Conservation (phyloP, 2,113 vertebrate species). For the Cinclus mexicanus region DNA sequence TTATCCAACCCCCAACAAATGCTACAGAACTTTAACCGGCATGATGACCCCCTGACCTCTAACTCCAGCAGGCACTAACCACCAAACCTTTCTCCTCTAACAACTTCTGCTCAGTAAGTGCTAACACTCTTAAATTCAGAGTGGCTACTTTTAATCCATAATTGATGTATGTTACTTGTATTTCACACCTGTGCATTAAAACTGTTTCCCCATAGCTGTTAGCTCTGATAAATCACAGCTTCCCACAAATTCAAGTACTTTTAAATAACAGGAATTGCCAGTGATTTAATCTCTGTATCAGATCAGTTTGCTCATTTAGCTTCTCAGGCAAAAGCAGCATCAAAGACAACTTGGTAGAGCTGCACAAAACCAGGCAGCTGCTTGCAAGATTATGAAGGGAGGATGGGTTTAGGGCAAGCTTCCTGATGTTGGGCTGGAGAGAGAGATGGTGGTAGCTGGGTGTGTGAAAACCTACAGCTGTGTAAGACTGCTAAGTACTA, state of each 20-base stretch:
- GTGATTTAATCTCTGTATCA: background rate
- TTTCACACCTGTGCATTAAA: background rate
- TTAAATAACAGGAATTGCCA: background rate
- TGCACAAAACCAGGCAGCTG: background rate
- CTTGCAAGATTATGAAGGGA: background rate
- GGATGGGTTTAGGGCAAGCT: background rate
- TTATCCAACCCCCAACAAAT: background rate
- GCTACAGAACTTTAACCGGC: background rate
- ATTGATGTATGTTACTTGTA: background rate
- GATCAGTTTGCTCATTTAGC: background rate
- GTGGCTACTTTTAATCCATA: background rate
- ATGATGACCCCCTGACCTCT: fast-evolving
- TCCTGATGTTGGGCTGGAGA: background rate
- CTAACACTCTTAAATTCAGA: background rate
- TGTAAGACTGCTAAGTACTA: background rate
- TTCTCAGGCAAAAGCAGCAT: background rate
- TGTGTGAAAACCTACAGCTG: background rate
- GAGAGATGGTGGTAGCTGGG: background rate
- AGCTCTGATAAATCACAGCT: background rate
- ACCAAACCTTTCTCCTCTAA: background rate
- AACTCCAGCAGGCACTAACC: background rate
- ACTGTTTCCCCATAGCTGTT: background rate
- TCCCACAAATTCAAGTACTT: background rate
- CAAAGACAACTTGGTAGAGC: background rate
- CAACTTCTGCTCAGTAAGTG: background rate